Evolutionary conservation across 2,888 invertebrate species (phyloP), one percentile per base, ranked within the genome.

Genomic region (Drosophila infuscata): DNA sequence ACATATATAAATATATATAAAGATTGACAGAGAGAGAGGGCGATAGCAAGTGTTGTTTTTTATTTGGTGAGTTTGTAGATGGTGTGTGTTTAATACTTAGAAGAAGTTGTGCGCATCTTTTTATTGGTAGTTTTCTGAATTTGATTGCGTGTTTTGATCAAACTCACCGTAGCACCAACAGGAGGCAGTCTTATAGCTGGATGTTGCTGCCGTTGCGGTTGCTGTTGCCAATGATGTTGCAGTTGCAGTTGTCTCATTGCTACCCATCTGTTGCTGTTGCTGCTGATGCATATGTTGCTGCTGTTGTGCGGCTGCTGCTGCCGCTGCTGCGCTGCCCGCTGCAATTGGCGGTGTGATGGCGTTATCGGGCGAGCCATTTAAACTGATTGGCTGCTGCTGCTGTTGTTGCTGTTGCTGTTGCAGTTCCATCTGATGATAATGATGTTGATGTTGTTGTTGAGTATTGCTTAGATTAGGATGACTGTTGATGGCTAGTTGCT

Each of bases 101-200:
- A 76, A 76, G 78, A 79, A 82, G 88, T 89, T 88, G 85, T 85
- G 85, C 85, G 70, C 85, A 88, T 79, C 84, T 76, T 82, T 82
- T 79, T 76, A 74, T 79, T 70, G 54, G 63, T 83, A 71, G 65
- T 80, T 81, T 81, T 78, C 70, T 83, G 86, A 84, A 79, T 88
- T 79, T 79, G 90, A 87, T 77, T 83, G 74, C 74, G 69, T 82
- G 82, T 81, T 78, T 82, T 76, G 71, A 75, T 86, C 81, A 72
- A 91, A 93, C 93, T 93, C 93, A 93, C 93, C 93, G 92, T 92
- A 92, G 91, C 93, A 93, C 93, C 92, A 93, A 91, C 93, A 93
- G 89, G 93, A 92, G 76, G 92, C 89, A 82, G 89, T 88, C 76
- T 86, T 88, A 77, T 71, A 79, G 79, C 76, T 67, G 67, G 65